Percentiles rank a stretch among this genome's conserved stretches.
phyloP scores from a whole-genome alignment of 2,797 vertebrate genomes.

The Schizopygopsis pylzovi region DNA sequence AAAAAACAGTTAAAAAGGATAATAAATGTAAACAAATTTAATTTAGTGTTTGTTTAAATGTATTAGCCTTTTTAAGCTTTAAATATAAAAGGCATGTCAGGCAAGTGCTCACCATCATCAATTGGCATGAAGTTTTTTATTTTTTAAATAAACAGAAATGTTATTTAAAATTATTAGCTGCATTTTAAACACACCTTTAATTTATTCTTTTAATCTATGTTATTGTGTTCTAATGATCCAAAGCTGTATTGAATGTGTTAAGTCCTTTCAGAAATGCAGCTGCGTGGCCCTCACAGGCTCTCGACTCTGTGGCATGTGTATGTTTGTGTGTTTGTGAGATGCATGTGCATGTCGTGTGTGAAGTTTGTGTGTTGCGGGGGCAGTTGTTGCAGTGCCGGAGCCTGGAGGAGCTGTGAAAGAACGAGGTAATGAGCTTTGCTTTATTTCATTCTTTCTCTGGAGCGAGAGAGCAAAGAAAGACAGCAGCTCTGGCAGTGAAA shows the following conservation, averaged over 20 bases:
- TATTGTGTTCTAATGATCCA: background rate
- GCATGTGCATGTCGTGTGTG: conserved; percentile 52
- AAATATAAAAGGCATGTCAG: conserved; percentile 11
- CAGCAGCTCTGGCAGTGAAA: conserved; percentile 51
- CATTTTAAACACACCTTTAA: no score
- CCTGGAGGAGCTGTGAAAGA: conserved; percentile 63
- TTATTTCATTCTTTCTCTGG: conserved; percentile 57
- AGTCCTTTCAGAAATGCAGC: background rate
- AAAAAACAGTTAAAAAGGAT: background rate
- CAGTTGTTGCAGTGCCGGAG: conserved; percentile 60
- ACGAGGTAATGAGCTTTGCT: conserved; percentile 66
- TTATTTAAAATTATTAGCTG: background rate
- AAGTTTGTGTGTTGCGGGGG: conserved; percentile 61
- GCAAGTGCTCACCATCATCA: background rate
- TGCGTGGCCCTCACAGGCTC: conserved; percentile 34
- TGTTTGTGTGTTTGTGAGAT: conserved; percentile 22
- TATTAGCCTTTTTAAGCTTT: background rate
- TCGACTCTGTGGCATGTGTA: conserved; percentile 42
- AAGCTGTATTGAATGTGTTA: background rate
- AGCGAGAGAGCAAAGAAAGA: conserved; percentile 56
- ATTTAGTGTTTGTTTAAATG: background rate
- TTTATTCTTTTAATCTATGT: background rate
- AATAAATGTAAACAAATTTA: background rate
- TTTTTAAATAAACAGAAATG: background rate
- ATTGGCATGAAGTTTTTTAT: background rate